Base-by-base conservation (phyloP, 2,888 invertebrate species). In the Andrena camellia region DNA sequence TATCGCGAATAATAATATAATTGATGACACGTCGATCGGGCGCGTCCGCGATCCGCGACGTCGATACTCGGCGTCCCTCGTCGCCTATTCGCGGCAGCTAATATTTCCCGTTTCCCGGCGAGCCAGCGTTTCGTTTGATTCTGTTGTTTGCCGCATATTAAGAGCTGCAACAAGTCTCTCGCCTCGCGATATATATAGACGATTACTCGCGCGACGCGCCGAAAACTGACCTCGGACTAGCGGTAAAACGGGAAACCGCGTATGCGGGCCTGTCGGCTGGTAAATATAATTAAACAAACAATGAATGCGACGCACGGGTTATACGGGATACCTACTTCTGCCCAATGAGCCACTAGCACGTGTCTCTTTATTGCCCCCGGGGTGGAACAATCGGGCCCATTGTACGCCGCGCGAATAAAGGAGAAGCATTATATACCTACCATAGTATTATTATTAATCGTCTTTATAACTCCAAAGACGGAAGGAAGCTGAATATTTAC, bases 161-260 rank as follows among this genome's bases (percentile, higher is more conserved):
- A 63, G 20, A 7, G 31, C 52, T 17, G 17, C 10, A 23, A 31
- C 50, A 42, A 17, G 33, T 26, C 26, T 68, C 70, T 33, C 35
- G 64, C 26, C 20, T 48, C 20, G 68, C 48, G 77, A 35, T 77
- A 73, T 77, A 83, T 77, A 83, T 77, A 77, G 66, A 64, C 64
- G 52, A 71, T 71, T 72, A 48, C 48, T 35, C 68, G 60, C 0
- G 26, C 31, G 23, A 59, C 57, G 33, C 48, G 48, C n/a, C 64
- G 72, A 82, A 76, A 82, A 73, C 83, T 82, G 83, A 82, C 83
- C 83, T 83, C 83, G 83, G 63, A 13, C 67, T 57, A 60, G 26
- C 57, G 33, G 42, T 60, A 33, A 63, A 82, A 66, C 66, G 67
- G 35, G 54, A 74, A 74, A 67, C 35, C 48, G 2, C 5, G 57